Evolutionary conservation across 2,888 invertebrate species (phyloP).

Genomic region (Ceratothoa steindachneri): DNA sequence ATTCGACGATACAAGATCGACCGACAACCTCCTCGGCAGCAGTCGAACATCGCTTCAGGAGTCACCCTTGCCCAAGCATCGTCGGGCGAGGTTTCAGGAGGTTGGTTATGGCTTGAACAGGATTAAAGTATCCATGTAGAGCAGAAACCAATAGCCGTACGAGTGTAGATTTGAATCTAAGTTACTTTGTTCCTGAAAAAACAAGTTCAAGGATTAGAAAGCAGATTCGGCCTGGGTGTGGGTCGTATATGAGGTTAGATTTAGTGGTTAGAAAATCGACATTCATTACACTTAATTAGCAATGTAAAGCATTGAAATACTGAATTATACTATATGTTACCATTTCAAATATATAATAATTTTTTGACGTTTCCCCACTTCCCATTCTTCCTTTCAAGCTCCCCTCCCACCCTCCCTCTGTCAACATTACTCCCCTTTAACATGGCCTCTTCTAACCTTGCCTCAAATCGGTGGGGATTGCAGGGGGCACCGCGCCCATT

Average conservation of each 20-base stretch:
- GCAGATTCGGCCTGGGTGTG: too few species aligned
- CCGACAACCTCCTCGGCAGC: slow-evolving; percentile 45
- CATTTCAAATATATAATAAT: slow-evolving; percentile 3
- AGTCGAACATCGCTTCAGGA: slow-evolving; percentile 46
- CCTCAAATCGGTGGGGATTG: slow-evolving; percentile 4
- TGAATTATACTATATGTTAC: neutral
- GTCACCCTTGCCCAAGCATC: slow-evolving; percentile 47
- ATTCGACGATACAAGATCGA: slow-evolving; percentile 47
- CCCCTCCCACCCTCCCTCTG: slow-evolving; percentile 6
- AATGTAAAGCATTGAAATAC: too few species aligned
- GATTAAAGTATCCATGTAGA: too few species aligned
- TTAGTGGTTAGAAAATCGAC: too few species aligned
- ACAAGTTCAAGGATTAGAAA: too few species aligned
- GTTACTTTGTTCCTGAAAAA: too few species aligned
- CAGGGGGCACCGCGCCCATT: slow-evolving; percentile 18
- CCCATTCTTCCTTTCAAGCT: neutral
- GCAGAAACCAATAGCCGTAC: too few species aligned
- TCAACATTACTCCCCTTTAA: slow-evolving; percentile 9
- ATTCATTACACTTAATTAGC: too few species aligned
- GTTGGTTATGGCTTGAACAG: slow-evolving; percentile 17
- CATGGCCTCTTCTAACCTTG: neutral
- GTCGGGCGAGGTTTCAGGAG: slow-evolving; percentile 48
- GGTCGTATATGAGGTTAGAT: too few species aligned
- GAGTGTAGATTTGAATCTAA: too few species aligned
- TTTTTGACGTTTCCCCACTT: neutral